Percentiles rank a stretch among this genome's conserved stretches.
Evolutionary conservation across 2,113 vertebrate genomes (phyloP).

Genomic region (Psephotus haematonotus): DNA sequence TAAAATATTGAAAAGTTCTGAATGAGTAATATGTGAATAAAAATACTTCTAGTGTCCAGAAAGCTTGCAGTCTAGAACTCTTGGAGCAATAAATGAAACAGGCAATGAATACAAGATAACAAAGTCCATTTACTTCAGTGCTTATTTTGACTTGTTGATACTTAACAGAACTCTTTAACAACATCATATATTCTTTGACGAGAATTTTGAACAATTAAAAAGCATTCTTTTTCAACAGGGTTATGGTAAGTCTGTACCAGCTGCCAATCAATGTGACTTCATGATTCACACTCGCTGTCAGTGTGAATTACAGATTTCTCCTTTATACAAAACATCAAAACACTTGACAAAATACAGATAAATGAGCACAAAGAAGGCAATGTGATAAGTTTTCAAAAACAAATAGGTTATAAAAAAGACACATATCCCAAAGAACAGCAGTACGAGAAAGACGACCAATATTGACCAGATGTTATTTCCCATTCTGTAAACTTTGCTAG

Average conservation of each 20-base stretch:
- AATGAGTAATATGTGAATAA: background rate
- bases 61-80: background rate
- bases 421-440: background rate
- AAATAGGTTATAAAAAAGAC: background rate
- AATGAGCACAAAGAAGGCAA: background rate
- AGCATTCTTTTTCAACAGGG: background rate
- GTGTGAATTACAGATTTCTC: background rate
- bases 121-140: background rate
- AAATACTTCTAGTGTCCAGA: background rate
- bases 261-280: background rate
- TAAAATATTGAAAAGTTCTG: background rate
- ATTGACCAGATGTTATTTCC: background rate
- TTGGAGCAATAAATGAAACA: background rate
- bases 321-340: background rate
- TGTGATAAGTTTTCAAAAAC: constrained; percentile 9
- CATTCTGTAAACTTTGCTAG: background rate
- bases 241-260: background rate
- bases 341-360: background rate
- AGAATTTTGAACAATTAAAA: constrained; percentile 22
- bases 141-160: background rate
- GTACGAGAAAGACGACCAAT: background rate
- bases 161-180: background rate
- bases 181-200: background rate
- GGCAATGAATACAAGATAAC: background rate
- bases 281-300: background rate